Evolutionary conservation across 1,140 invertebrate species (phyloP), one percentile per base, ranked within the genome.

Genomic region (Aleiodes sp.): DNA sequence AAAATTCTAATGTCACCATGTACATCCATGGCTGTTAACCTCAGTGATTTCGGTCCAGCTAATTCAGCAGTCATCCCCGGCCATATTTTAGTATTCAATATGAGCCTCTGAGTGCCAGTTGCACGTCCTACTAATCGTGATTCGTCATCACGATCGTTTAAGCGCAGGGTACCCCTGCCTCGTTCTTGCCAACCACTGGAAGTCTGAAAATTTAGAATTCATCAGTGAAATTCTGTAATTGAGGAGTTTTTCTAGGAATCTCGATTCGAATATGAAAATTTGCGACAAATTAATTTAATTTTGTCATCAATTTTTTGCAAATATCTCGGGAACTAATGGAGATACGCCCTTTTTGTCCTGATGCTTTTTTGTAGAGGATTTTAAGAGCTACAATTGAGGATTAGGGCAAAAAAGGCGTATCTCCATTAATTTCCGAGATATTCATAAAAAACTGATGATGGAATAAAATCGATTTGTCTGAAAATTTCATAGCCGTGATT

Each of bases 11-110:
- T 89, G 67, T 92, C 91, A 65, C 93, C 93, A 68, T 92, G 91
- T 14, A 91, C 89, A 79, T 98, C 95, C 78, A 94, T 92, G 0
- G 95, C 97, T 1, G 96, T 98, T 68, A 98, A 87, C 56, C 95
- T 88, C 9, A 98, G 87, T 73, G 94, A 96, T 87, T 97, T 98
- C 52, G 89, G 88, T 78, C 93, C 95, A 0, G 95, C 92, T 70
- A 91, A 89, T 77, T 98, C 94, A 1, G 94, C 91, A 4, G 93
- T 92, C 96, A 98, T 98, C 39, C 92, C 96, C 2, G 93, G 89
- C 94, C 95, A 98, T 37, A 96, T 91, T 87, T 97, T 97, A 24
- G 96, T 97, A 83, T 98, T 99, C 12, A 99, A 87, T 75, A 98
- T 91, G 60, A 98, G 90, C 70, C 95, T 89, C 63, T 97, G 89